Evolutionary conservation across 2,797 vertebrate genomes (phyloP).

Genomic region (Melanotaenia boesemani): DNA sequence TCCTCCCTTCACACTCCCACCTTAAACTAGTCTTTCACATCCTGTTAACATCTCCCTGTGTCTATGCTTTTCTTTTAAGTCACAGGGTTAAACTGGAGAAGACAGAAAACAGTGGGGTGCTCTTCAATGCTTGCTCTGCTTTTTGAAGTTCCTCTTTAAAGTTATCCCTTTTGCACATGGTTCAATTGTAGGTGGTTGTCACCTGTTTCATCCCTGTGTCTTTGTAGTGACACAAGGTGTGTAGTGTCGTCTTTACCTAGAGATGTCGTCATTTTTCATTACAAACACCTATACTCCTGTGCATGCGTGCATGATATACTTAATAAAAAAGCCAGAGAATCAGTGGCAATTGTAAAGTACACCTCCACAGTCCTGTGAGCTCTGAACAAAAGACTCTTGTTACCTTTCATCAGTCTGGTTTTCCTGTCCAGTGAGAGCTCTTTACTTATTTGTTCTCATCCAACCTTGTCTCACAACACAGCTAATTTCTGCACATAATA

Average conservation of each 20-base stretch:
- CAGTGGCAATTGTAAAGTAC: conserved; percentile 63
- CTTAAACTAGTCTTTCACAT: conserved; percentile 58
- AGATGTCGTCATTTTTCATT: conserved; percentile 74
- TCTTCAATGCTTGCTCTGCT: conserved; percentile 52
- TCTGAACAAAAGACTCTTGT: conserved; percentile 60
- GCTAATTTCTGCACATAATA: conserved; percentile 69
- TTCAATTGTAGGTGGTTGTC: conserved; percentile 69
- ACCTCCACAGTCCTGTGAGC: conserved; percentile 53
- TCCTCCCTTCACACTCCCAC: conserved; percentile 36
- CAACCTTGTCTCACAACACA: conserved; percentile 56
- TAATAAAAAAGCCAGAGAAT: conserved; percentile 65
- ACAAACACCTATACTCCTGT: conserved; percentile 59
- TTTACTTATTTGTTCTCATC: conserved; percentile 61
- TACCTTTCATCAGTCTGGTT: conserved; percentile 57
- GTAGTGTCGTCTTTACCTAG: conserved; percentile 58
- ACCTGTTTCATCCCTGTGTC: conserved; percentile 68
- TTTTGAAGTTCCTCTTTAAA: conserved; percentile 71
- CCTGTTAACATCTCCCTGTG: conserved; percentile 51
- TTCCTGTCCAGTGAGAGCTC: conserved; percentile 47
- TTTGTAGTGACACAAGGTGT: conserved; percentile 69
- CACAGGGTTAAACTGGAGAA: conserved; percentile 70
- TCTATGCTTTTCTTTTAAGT: conserved; percentile 65
- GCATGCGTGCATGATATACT: conserved; percentile 36
- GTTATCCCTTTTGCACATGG: conserved; percentile 41
- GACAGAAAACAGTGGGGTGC: conserved; percentile 59